A percentile compares a stretch with the other conserved stretches of the same genome.
Evolutionary conservation across 2,888 invertebrate genomes (phyloP).

Genomic region (Nomada fucata): DNA sequence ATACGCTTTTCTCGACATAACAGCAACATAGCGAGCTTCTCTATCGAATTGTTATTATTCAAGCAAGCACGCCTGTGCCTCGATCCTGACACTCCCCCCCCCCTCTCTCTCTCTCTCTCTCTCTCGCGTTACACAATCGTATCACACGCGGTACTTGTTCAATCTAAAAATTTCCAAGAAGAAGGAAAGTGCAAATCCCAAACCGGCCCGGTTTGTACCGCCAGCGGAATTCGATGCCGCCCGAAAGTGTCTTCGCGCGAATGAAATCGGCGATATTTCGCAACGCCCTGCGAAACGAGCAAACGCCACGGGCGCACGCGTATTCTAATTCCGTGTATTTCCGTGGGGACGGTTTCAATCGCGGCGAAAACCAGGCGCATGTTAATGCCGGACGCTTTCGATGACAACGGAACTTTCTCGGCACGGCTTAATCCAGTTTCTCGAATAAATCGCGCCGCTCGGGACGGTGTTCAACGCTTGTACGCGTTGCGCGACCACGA

Average conservation of each 20-base stretch:
- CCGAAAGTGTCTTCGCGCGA: neutral
- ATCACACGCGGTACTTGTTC: too few species aligned
- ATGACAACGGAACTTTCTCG: slow-evolving; percentile 82
- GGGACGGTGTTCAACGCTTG: slow-evolving; percentile 37
- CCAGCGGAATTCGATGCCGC: neutral
- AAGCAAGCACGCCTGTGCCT: too few species aligned
- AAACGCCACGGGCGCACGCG: neutral
- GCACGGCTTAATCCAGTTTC: slow-evolving; percentile 81
- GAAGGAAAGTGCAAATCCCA: neutral
- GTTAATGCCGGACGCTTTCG: slow-evolving; percentile 77
- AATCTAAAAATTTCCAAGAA: slow-evolving; percentile 1
- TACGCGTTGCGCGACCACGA: slow-evolving; percentile 1
- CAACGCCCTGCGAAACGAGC: neutral
- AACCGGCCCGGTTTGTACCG: too few species aligned
- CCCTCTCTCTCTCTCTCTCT: too few species aligned
- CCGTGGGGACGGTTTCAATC: slow-evolving; percentile 61
- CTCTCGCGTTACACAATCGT: too few species aligned
- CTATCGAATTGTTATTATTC: too few species aligned
- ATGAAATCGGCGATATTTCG: slow-evolving; percentile 18
- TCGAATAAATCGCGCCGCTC: slow-evolving; percentile 76
- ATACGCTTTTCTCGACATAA: neutral
- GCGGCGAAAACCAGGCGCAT: slow-evolving; percentile 65
- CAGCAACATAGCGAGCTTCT: too few species aligned
- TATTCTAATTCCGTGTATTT: slow-evolving; percentile 45
- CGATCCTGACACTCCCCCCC: too few species aligned